Conservation (phyloP, 2,888 invertebrate species). For the Pseudococcus jackbeardsleyi region DNA sequence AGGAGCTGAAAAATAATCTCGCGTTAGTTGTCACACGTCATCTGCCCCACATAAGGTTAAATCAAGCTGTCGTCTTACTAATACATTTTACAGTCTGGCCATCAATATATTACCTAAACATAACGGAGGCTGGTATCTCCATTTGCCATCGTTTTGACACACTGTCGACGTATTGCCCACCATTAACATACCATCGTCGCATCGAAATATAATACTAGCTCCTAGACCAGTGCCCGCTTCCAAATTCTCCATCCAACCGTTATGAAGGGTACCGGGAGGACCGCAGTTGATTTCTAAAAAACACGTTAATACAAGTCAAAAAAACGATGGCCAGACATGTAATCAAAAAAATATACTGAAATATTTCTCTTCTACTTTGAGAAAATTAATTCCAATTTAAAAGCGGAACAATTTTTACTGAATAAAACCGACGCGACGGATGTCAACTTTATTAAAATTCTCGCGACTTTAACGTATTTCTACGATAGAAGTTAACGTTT, state of each 20-base stretch:
- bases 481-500: constrained; percentile 38
- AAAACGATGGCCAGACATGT: constrained; percentile 61
- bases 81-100: constrained; percentile 60
- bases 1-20: constrained; percentile 77
- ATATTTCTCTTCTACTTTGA: background rate
- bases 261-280: constrained; percentile 91
- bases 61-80: constrained; percentile 11
- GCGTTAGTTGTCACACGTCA: background rate
- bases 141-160: constrained; percentile 93
- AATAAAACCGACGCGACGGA: constrained; percentile 29
- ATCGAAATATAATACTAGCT: constrained; percentile 92
- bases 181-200: constrained; percentile 91
- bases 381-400: background rate
- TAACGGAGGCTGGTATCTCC: constrained; percentile 93
- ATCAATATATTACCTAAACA: constrained; percentile 79
- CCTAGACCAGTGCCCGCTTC: constrained; percentile 91
- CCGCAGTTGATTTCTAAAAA: constrained; percentile 95
- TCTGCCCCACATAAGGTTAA: background rate
- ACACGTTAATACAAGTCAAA: constrained; percentile 8
- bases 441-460: constrained; percentile 40
- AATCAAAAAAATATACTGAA: constrained; percentile 16
- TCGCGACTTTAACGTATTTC: constrained; percentile 23
- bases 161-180: constrained; percentile 90
- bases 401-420: constrained; percentile 6
- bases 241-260: constrained; percentile 94